A percentile compares a stretch with the other conserved stretches of the same genome.
Evolutionary conservation across 2,888 invertebrate genomes (phyloP).

Genomic region (Drosophila austrosaltans): DNA sequence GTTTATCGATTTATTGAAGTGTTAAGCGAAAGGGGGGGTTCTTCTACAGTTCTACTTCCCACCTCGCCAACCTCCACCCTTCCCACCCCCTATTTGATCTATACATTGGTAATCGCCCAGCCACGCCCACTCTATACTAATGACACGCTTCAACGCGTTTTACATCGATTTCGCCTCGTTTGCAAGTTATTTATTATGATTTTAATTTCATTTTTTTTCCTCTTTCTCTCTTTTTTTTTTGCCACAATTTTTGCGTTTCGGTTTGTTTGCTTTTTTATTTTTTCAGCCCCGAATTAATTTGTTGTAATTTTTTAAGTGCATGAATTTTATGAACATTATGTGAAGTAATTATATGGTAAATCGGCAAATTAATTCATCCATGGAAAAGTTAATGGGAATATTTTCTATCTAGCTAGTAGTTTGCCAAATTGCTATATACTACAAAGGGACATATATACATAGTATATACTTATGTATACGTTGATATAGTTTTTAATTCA

Average conservation of each 20-base stretch:
- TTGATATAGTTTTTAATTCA: slow-evolving; percentile 6
- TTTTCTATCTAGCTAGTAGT: background rate
- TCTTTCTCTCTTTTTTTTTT: too few species aligned
- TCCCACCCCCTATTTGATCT: slow-evolving; percentile 51
- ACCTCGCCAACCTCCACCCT: slow-evolving; percentile 19
- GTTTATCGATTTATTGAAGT: slow-evolving; percentile 78
- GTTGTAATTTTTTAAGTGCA: slow-evolving; percentile 56
- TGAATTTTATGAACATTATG: slow-evolving; percentile 51
- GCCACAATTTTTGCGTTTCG: background rate
- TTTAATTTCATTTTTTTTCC: slow-evolving; percentile 38
- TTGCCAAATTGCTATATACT: too few species aligned
- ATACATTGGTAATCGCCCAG: slow-evolving; percentile 42
- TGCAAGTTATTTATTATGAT: slow-evolving; percentile 69
- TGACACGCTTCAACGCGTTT: slow-evolving; percentile 68
- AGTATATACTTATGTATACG: background rate
- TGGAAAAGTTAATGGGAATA: slow-evolving; percentile 2
- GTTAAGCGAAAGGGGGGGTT: slow-evolving; percentile 55
- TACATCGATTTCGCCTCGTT: slow-evolving; percentile 71
- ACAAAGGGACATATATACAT: too few species aligned
- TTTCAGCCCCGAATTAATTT: slow-evolving; percentile 55
- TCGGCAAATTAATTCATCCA: slow-evolving; percentile 55
- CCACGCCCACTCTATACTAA: slow-evolving; percentile 57
- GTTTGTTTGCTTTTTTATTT: background rate
- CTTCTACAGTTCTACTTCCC: slow-evolving; percentile 37
- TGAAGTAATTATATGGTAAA: slow-evolving; percentile 61